Evolutionary conservation across 2,113 vertebrate genomes (phyloP), one percentile per base, ranked within the genome.

Genomic region (Dromas ardeola): DNA sequence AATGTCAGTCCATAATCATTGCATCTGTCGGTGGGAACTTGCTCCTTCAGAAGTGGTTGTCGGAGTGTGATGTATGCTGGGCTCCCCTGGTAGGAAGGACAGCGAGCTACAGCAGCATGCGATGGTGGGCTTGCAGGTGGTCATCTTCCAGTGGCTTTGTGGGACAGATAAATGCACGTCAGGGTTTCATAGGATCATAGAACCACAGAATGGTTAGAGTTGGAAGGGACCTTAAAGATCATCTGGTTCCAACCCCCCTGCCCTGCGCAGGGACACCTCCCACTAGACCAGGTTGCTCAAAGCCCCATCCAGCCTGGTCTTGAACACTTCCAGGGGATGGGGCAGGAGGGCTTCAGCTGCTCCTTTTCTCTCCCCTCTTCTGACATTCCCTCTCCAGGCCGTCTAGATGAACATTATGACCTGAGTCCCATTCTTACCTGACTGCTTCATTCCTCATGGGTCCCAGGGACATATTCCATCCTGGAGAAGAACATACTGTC

Each of bases 41-140:
- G 40, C 25, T 49, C 21, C 49, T 85, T 86, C 21, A 17, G 25
- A 67, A 85, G 61, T 17, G 23, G 30, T 65, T 90, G n/a, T 93
- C 42, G n/a, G 49, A 43, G 43, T 18, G 19, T 42, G 55, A n/a
- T 71, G 15, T 52, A 43, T 79, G 53, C 72, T 69, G 70, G 71
- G 22, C 43, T 43, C 5, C 19, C 45, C 23, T 58, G 32, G 11
- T 47, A 49, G 74, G 58, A 82, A 65, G 30, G 38, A 25, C 19
- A 12, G 27, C 29, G 61, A 52, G 11, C 21, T 50, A 70, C 29
- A 52, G 36, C 29, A 45, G 56, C 0, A 0, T 55, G 13, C 47
- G 42, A 1, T 30, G 22, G 38, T 89, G 47, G 22, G 45, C 32
- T 85, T 88, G 29, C 43, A 79, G 66, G 38, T 69, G 30, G 32